A percentile compares a stretch with the other conserved stretches of the same genome.
These are phyloP conservation scores for Branchipolynoe longqiensis DNA, from an alignment of 2,888 invertebrate genomes.

Conservation along the genomic window DNA sequence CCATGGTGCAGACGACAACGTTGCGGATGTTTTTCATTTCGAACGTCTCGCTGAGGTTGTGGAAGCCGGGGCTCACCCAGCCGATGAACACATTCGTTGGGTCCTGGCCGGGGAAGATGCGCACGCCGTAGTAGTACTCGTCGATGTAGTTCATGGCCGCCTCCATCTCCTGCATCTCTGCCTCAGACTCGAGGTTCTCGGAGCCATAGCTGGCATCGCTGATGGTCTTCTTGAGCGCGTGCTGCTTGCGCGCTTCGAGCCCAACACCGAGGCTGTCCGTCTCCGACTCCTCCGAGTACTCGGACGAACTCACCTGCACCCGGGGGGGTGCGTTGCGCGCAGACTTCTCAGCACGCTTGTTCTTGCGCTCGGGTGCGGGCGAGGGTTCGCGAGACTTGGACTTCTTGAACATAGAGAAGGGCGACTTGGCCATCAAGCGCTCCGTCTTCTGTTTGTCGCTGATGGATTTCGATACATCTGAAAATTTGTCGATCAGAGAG, in stretches of 20 bases:
- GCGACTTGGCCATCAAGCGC: conserved; percentile 89
- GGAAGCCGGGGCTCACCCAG: conserved; percentile 99
- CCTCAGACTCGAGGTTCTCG: conserved; percentile 68
- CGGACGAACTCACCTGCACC: conserved; percentile 62
- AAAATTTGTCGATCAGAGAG: conserved; percentile 76
- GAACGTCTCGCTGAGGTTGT: conserved; percentile 78
- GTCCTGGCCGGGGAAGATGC: conserved; percentile 96
- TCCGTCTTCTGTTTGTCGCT: conserved; percentile 58
- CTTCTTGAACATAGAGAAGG: conserved; percentile 87
- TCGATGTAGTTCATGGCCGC: conserved; percentile 86
- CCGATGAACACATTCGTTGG: conserved; percentile 97
- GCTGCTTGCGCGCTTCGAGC: not conserved
- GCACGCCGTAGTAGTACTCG: conserved; percentile 95
- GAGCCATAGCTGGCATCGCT: conserved; percentile 67
- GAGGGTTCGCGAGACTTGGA: conserved; percentile 86
- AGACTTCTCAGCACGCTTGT: conserved; percentile 86
- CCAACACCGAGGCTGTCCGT: conserved; percentile 67
- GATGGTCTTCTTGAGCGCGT: conserved; percentile 60
- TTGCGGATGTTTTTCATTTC: conserved; percentile 80
- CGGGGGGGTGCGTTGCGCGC: conserved; percentile 29
- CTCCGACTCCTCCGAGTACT: conserved; percentile 69
- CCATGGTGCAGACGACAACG: conserved; percentile 78
- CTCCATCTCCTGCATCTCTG: conserved; percentile 74
- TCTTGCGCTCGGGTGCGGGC: conserved; percentile 84
- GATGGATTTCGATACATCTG: conserved; percentile 68